Evolutionary conservation across 1,140 invertebrate genomes (phyloP), one percentile per base, ranked within the genome.

Genomic region (Pseudomyrmex pallidus): DNA sequence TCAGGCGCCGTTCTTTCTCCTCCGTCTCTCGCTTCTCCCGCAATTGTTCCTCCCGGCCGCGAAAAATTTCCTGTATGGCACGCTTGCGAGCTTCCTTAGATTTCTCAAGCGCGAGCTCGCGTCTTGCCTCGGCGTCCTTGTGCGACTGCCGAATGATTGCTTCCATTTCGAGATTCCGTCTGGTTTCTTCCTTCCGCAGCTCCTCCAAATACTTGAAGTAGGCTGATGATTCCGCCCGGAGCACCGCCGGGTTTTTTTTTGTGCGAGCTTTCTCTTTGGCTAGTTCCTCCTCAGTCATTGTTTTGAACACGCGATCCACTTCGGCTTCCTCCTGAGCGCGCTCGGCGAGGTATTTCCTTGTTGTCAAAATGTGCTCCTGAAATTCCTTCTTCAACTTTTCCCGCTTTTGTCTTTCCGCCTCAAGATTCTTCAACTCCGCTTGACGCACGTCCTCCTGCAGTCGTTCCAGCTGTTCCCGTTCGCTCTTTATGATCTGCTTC

Each of bases 161-260:
- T 3, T 91, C 89, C 25, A 88, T 48, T 35, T 90, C 89, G 4
- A 77, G 12, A 12, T 89, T 63, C 35, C 90, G 87, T 46, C 17
- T 87, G 0, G 63, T 74, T 20, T 91, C 87, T 13, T 91, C 84
- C 10, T 72, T 73, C 25, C 80, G 66, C 22, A 91, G 56, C 7
- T 87, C 68, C 17, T 90, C 86, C 4, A 91, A 17, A 54, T 89
- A 88, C 46, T 57, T 70, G 25, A 90, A n/a, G 59, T 91, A 91
- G 50, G 86, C 84, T 9, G 87, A 22, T 13, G 89, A 80, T 52
- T 91, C 91, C 3, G 15, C 25, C 0, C 89, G 88, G 17, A 91
- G 52, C 10, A 62, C 73, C 1, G 59, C 73, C 9, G 83, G 64
- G 46, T 82, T 22, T 50, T 82, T 70, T 13, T 57, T 72, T 9